phyloP scores from a whole-genome alignment of 2,888 invertebrate genomes.

The Hemicrepidius hirtus region DNA sequence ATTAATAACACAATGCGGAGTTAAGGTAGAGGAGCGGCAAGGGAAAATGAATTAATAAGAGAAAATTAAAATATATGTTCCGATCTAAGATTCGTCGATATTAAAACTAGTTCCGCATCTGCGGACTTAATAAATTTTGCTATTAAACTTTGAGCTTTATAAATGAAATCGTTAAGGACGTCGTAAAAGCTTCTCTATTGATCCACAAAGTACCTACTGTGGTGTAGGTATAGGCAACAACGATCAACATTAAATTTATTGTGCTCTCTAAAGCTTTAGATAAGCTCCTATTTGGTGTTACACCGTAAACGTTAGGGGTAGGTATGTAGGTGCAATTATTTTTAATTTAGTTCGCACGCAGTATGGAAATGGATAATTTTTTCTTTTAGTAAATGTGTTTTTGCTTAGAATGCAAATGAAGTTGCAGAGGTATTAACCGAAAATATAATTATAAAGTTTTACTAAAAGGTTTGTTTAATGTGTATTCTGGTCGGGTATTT shows the following conservation, averaged over 20 bases:
- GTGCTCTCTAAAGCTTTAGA: slow-evolving; percentile 7
- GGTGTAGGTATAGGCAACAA: slow-evolving; percentile 15
- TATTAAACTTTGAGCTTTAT: not conserved
- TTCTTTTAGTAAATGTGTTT: too few relatives aligned
- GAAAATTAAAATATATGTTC: too few relatives aligned
- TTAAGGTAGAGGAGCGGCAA: too few relatives aligned
- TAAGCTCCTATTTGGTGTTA: slow-evolving; percentile 11
- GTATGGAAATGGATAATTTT: not conserved
- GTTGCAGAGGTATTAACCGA: not conserved
- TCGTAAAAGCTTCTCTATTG: slow-evolving; percentile 7
- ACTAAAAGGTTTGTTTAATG: not conserved
- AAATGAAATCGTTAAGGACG: slow-evolving; percentile 3
- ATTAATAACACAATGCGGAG: not conserved
- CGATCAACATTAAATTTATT: slow-evolving; percentile 17
- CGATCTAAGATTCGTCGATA: too few relatives aligned
- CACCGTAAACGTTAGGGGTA: not conserved
- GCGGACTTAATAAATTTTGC: not conserved
- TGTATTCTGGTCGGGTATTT: slow-evolving; percentile 4
- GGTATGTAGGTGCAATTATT: not conserved
- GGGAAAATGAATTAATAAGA: too few relatives aligned
- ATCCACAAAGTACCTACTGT: slow-evolving; percentile 7
- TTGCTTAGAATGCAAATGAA: too few relatives aligned
- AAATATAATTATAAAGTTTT: slow-evolving; percentile 10
- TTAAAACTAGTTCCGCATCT: too few relatives aligned
- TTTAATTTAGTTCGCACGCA: not conserved